Evolutionary conservation across 37 sponge, comb jelly and placozoan genomes (phyloP).

Genomic region (Agelas oroides): DNA sequence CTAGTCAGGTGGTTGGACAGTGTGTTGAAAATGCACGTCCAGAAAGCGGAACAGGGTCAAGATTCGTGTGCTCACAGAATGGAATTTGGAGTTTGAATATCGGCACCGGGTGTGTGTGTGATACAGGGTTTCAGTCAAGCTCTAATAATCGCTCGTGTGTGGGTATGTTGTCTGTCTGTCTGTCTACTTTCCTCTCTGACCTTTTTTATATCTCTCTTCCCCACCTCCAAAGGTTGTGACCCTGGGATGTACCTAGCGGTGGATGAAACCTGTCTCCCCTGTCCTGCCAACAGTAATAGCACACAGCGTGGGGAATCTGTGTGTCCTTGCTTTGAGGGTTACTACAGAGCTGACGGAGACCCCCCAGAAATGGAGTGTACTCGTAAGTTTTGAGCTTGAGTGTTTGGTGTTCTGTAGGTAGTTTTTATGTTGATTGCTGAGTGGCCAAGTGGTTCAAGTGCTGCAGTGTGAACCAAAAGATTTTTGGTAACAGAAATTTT

Average conservation of each 20-base stretch:
- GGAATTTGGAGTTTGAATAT: constrained; percentile 22
- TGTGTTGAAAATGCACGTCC: constrained; percentile 29
- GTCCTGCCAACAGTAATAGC: constrained; percentile 37
- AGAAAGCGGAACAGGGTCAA: neutral
- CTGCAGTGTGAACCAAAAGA: too few species aligned
- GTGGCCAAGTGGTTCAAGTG: too few species aligned
- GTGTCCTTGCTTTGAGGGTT: constrained; percentile 43
- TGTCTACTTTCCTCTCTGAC: too few species aligned
- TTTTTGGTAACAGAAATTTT: too few species aligned
- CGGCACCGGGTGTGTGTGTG: constrained; percentile 2
- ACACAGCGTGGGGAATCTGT: neutral
- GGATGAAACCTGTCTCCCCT: neutral
- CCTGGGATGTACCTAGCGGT: too few species aligned
- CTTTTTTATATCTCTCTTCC: too few species aligned
- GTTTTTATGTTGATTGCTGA: too few species aligned
- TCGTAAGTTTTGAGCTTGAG: too few species aligned
- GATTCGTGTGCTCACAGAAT: neutral
- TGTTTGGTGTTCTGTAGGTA: too few species aligned
- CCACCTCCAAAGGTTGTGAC: too few species aligned
- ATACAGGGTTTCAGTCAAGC: neutral
- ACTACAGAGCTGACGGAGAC: constrained; percentile 40
- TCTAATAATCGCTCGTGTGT: neutral
- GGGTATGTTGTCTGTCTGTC: neutral
- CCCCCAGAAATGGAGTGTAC: neutral
- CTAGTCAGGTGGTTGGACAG: neutral